Evolutionary conservation across 1,140 invertebrate species (phyloP).

Genomic region (Chrysomallon squamiferum): DNA sequence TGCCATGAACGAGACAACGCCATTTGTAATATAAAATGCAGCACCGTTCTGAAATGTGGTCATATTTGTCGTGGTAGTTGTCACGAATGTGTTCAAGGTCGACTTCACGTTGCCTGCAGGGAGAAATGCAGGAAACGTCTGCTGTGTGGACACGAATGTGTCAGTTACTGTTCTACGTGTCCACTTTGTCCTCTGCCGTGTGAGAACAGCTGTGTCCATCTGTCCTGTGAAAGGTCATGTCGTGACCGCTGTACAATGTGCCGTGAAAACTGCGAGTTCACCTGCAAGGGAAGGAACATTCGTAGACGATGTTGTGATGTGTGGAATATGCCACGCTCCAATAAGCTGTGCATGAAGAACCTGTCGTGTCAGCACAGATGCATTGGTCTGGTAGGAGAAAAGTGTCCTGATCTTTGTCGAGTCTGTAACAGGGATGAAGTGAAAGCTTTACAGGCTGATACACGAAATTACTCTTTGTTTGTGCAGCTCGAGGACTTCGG

Average conservation of each 20-base stretch:
- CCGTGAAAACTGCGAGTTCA: conserved; percentile 60
- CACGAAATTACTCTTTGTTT: neutral
- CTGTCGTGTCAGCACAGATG: conserved; percentile 57
- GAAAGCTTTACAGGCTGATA: conserved; percentile 64
- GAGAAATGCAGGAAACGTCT: neutral
- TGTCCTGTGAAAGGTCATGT: conserved; percentile 66
- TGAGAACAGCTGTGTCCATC: conserved; percentile 65
- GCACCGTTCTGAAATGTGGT: no score
- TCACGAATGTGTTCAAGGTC: conserved; percentile 66
- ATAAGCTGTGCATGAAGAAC: neutral
- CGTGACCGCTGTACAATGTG: conserved; percentile 69
- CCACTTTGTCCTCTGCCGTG: conserved; percentile 70
- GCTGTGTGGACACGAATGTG: conserved; percentile 42
- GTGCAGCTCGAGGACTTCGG: conserved; percentile 13
- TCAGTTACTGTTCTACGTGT: conserved; percentile 53
- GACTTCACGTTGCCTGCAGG: conserved; percentile 66
- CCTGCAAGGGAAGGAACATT: conserved; percentile 68
- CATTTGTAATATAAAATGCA: no score
- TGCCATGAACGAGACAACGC: no score
- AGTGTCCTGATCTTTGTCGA: conserved; percentile 58
- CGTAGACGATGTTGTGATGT: neutral
- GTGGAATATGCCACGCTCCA: neutral
- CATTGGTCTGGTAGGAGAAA: conserved; percentile 68
- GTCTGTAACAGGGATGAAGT: conserved; percentile 59
- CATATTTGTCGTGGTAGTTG: conserved; percentile 17